Percentiles rank a stretch among this genome's conserved stretches.
Evolutionary conservation across 2,797 vertebrate genomes (phyloP).

Genomic region (Monodelphis domestica): DNA sequence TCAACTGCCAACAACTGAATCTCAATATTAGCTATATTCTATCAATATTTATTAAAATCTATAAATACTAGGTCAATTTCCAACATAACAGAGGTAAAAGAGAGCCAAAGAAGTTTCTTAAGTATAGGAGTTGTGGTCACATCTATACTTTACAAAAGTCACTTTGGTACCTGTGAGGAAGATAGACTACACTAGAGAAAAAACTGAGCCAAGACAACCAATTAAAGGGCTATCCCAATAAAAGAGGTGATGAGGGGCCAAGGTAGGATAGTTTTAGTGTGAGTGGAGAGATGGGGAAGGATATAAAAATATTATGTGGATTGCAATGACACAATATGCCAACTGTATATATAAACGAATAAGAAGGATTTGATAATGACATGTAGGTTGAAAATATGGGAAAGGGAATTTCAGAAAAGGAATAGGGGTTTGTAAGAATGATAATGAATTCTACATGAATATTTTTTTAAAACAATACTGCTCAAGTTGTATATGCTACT

Average conservation of each 20-base stretch:
- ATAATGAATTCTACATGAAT: neutral
- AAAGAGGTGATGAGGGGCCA: neutral
- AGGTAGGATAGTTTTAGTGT: neutral
- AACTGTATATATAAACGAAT: neutral
- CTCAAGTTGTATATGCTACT: constrained; percentile 32
- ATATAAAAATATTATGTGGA: neutral
- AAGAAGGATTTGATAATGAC: neutral
- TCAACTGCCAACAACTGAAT: no score
- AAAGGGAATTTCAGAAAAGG: neutral
- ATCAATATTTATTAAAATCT: no score
- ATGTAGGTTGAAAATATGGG: neutral
- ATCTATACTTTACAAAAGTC: neutral
- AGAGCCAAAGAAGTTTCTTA: neutral
- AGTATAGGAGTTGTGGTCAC: neutral
- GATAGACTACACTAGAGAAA: neutral
- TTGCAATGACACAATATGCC: neutral
- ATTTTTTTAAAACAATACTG: neutral
- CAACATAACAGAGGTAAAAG: neutral
- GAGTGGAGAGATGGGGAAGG: neutral
- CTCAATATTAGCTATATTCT: no score
- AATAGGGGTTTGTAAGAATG: neutral
- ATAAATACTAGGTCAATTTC: no score
- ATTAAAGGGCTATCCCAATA: neutral
- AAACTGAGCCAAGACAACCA: neutral
- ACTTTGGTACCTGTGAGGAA: neutral